Conservation (phyloP, 2,113 vertebrate species). For the Trichomycterus rosablanca region DNA sequence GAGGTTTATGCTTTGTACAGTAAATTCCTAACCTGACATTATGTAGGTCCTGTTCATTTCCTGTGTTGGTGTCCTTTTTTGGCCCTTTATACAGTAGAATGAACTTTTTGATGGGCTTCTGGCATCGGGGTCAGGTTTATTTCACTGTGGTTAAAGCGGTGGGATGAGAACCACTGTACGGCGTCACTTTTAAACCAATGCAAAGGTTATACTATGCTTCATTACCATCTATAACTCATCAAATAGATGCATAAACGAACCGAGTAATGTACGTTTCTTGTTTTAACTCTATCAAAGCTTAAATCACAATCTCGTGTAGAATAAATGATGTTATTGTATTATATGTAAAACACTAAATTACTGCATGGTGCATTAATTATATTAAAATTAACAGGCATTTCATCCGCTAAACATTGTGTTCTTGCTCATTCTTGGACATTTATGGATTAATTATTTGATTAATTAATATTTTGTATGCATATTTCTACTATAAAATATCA, state of each 20-base stretch:
- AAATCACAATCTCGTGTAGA: constrained; percentile 52
- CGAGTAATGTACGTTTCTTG: constrained; percentile 52
- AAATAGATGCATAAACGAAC: constrained; percentile 48
- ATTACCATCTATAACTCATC: constrained; percentile 54
- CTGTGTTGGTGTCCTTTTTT: not conserved
- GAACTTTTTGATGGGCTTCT: constrained; percentile 48
- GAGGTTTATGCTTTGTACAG: constrained; percentile 24
- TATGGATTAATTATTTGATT: too few species aligned
- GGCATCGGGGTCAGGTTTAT: constrained; percentile 36
- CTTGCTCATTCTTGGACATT: constrained; percentile 33
- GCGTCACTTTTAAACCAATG: constrained; percentile 71
- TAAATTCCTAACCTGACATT: constrained; percentile 70
- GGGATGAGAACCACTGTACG: constrained; percentile 65
- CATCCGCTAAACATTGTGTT: constrained; percentile 52
- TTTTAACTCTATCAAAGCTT: constrained; percentile 53
- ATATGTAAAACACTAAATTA: constrained; percentile 69
- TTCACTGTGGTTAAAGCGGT: constrained; percentile 60
- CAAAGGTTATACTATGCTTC: constrained; percentile 50
- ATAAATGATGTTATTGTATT: constrained; percentile 65
- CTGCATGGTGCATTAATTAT: constrained; percentile 71
- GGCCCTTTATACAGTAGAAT: constrained; percentile 34
- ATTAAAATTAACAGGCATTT: constrained; percentile 64
- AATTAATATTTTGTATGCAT: constrained; percentile 58
- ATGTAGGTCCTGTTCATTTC: constrained; percentile 57
- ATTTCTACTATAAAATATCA: constrained; percentile 55